Base-by-base conservation (phyloP, 2,113 vertebrate species). In the Austrofundulus limnaeus region DNA sequence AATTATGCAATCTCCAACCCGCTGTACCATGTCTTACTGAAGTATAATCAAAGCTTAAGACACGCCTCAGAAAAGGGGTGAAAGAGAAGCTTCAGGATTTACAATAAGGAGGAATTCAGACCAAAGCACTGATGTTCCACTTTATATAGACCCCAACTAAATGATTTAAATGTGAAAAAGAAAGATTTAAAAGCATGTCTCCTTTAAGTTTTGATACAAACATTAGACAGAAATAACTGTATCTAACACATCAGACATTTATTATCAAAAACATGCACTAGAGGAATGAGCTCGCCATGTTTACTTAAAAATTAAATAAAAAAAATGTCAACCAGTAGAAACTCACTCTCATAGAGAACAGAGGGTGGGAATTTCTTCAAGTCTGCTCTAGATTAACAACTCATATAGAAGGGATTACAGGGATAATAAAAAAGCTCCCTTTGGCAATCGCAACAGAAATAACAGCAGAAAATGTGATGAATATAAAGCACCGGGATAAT, bases 381-480 rank as follows among this genome's bases (percentile, higher is more conserved):
- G 34, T 53, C 49, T 57, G 54, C 58, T 57, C 17, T 25, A 73
- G 48, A 73, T 67, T 39, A 83, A 21, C 56, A 59, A 19, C 64
- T 76, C 34, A 42, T 52, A 39, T 12, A 52, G 69, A 63, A 3
- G 31, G 24, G 65, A 77, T 55, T 66, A 57, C 12, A 50, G 45
- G 47, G 64, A 66, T 53, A 52, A 77, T 54, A 11, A 43, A 73
- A 63, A 73, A 34, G 24, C 43, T 53, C 37, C 8, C 43, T 0
- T 7, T 66, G 61, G 43, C 70, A 77, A 70, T 66, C 6, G n/a
- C 48, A 62, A 70, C 38, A 39, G 50, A 47, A 70, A 46, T 16
- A 63, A 62, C 14, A 23, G 25, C 43, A 56, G 45, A 2, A 2
- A 12, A 11, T 19, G 11, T 12, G 13, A 42, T 66, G 72, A 70